Base-by-base conservation (phyloP, 1,140 invertebrate species). In the Paracyclopina nana region DNA sequence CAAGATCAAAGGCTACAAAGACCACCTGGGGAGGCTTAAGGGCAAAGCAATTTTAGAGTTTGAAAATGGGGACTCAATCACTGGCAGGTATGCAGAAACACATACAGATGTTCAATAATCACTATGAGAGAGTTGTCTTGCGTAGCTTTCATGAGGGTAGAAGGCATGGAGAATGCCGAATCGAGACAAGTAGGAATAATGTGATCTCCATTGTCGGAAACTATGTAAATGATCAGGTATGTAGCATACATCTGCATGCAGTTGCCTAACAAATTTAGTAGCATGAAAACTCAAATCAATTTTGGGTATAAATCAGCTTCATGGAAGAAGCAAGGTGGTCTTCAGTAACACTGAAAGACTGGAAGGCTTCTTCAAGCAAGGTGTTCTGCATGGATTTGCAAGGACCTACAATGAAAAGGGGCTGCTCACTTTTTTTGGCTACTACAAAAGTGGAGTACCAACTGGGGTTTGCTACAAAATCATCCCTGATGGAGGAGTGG, bases 31-130 rank as follows among this genome's bases (percentile, higher is more conserved):
- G 3, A 22, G 28, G 4, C 30, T 22, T 24, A 27, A 30, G 18
- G 45, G 45, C 5, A 48, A 48, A 30, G 45, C 24, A 6, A 16
- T 26, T 28, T 28, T 48, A 2, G 45, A 48, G n/a, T 30, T 48
- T 8, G 25, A 22, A 2, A 48, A 48, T 18, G 45, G 45, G 18
- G 45, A 48, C 25, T 14, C 28, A 4, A 48, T 48, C 16, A 14
- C 45, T 2, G 45, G 45, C n/a, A 28, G 14, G 4, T 48, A 28
- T 30, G 20, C 16, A 14, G 27, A 30, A 16, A 27, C 16, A 26
- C 22, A 48, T 48, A 4, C 24, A 48, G 25, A 48, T 28, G 16
- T 26, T 26, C 27, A 22, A 27, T 16, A 22, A 25, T 14, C n/a
- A 20, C 34, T n/a, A n/a, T n/a, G n/a, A n/a, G n/a, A n/a, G n/a